These are phyloP conservation scores for Myotis findleyi DNA, from an alignment of 2,797 vertebrate genomes.

Conservation along the genomic window DNA sequence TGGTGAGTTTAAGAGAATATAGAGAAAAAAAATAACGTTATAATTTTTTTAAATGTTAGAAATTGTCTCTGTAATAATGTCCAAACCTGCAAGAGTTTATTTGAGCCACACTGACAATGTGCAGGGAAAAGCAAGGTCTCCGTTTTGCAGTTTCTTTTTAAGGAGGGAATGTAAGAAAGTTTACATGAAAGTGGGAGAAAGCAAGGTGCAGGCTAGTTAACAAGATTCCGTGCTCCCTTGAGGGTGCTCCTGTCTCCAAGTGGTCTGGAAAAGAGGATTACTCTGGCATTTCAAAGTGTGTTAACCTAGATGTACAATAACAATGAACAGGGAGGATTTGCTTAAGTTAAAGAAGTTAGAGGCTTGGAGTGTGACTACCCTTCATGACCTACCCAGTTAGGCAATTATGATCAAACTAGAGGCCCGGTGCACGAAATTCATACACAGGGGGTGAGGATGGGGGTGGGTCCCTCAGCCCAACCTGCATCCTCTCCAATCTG, in stretches of 20 bases:
- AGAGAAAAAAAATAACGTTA: neutral
- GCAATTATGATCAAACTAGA: neutral
- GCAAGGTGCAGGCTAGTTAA: neutral
- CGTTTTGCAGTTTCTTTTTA: neutral
- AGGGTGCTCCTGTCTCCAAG: neutral
- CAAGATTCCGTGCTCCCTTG: neutral
- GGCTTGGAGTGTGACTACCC: accelerated
- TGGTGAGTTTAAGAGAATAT: neutral
- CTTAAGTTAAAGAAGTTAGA: neutral
- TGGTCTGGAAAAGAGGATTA: neutral
- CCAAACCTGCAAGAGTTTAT: neutral
- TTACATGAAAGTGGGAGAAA: neutral
- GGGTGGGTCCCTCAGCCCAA: no score
- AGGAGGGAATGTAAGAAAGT: neutral
- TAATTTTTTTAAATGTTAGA: neutral
- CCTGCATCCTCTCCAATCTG: no score
- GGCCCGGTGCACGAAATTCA: no score
- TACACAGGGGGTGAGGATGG: no score
- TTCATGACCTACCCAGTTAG: neutral
- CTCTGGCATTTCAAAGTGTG: neutral
- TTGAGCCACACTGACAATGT: neutral
- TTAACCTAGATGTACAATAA: neutral
- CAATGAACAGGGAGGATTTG: neutral
- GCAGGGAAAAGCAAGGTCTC: neutral
- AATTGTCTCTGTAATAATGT: neutral